Evolutionary conservation across 1,140 invertebrate genomes (phyloP), one percentile per base, ranked within the genome.

Genomic region (Drosophila obscura): DNA sequence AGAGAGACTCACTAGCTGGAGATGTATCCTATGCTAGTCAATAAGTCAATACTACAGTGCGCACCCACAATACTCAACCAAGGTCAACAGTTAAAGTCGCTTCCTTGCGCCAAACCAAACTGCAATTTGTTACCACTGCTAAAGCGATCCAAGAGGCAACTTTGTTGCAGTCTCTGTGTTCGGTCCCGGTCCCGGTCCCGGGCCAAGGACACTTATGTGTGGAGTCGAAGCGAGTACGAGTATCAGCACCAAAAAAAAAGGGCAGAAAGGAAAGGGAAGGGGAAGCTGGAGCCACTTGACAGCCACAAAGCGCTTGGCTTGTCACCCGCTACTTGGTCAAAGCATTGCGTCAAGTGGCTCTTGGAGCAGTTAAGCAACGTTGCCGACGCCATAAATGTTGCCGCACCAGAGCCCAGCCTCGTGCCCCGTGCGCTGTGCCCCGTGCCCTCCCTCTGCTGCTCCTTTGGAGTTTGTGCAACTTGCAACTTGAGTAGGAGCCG

Each of bases 221-320:
- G 66, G 59, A 84, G 80, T 74, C 77, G 63, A 75, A 85, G 73
- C 79, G 55, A 49, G 61, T 55, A 28, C 39, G 35, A 39, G 4
- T 39, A 9, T 28, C 49, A 28, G 22, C 57, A 35, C 61, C 55
- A 53, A 56, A 66, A 65, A 62, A 52, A 24, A 46, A 51, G 44
- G 46, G 26, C 5, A 24, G 16, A 13, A 61, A 16, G 44, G 39
- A 26, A 44, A 45, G 19, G 26, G 22, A 31, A 45, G 52, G 15
- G 28, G 44, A 64, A 35, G 26, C 51, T 55, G 76, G 41, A 56
- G 43, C 69, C 74, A 82, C 82, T 87, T 82, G 82, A 79, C 83
- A 79, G 82, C 83, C 82, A 85, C 83, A 85, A 85, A 85, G 78
- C 82, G 82, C 71, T 80, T 75, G 83, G 83, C 78, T 85, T 85